A percentile compares a stretch with the other conserved stretches of the same genome.
These are phyloP conservation scores for Vulpes ferrilata DNA, from an alignment of 2,113 vertebrate genomes.

Conservation along the genomic window DNA sequence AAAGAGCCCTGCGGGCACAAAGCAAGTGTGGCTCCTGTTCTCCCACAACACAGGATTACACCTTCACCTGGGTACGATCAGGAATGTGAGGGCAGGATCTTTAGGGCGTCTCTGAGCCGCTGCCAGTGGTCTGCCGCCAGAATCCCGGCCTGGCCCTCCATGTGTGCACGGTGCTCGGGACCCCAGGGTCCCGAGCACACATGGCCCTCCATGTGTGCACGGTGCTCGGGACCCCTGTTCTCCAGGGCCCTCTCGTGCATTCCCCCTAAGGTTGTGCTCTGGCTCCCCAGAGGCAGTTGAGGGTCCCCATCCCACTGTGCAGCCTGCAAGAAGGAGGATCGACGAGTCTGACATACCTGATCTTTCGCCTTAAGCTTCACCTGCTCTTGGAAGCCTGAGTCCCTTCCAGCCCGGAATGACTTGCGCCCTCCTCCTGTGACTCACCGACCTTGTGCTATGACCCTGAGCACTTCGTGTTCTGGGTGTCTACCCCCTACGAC, in stretches of 20 bases:
- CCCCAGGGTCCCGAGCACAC: too few relatives aligned
- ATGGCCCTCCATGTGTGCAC: accelerated
- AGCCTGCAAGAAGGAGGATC: background rate
- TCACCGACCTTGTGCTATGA: background rate
- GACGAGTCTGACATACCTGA: background rate
- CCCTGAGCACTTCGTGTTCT: background rate
- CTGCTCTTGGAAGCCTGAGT: background rate
- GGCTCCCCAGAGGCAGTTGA: background rate
- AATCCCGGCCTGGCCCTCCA: accelerated
- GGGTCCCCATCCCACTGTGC: too few relatives aligned
- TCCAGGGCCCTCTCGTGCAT: background rate
- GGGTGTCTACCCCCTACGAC: background rate
- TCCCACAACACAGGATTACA: background rate
- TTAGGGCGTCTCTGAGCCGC: background rate
- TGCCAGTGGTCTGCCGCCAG: background rate
- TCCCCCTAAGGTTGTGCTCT: background rate
- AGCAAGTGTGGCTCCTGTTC: background rate
- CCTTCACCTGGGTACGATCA: accelerated
- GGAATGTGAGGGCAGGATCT: accelerated
- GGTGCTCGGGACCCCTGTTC: accelerated
- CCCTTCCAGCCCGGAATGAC: background rate
- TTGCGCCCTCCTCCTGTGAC: background rate
- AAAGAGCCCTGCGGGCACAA: too few relatives aligned
- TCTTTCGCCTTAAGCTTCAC: background rate
- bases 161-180: accelerated